Evolutionary conservation across 2,888 invertebrate species (phyloP).

Genomic region (Venustoraphidia nigricollis): DNA sequence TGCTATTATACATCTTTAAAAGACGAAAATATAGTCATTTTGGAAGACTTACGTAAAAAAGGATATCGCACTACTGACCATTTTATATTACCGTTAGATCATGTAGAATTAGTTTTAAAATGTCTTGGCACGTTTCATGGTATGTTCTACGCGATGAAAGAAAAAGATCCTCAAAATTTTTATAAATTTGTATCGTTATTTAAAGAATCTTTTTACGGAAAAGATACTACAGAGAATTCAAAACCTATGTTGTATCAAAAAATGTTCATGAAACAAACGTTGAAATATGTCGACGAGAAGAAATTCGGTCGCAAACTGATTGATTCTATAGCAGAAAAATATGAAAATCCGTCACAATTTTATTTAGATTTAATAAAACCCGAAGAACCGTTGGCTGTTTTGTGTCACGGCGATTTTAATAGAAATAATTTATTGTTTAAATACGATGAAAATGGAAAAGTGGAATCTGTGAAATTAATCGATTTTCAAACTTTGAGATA

Average conservation of each 20-base stretch:
- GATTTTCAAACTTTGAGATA: not conserved
- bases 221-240: too few relatives aligned
- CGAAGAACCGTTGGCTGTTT: not conserved
- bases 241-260: not conserved
- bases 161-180: not conserved
- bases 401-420: not conserved
- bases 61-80: not conserved
- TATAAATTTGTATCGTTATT: not conserved
- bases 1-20: not conserved
- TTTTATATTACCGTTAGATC: not conserved
- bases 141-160: not conserved
- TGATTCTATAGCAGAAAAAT: not conserved
- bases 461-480: not conserved
- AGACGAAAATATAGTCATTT: not conserved
- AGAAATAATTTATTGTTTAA: not conserved
- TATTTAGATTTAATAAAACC: not conserved
- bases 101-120: not conserved
- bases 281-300: not conserved
- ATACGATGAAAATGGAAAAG: not conserved
- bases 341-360: not conserved
- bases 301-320: not conserved
- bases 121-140: not conserved
- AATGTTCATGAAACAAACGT: not conserved
- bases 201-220: too few relatives aligned
- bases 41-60: not conserved